Base-by-base conservation (phyloP, 2,113 vertebrate genomes). In the Tretioscincus oriximinensis region DNA sequence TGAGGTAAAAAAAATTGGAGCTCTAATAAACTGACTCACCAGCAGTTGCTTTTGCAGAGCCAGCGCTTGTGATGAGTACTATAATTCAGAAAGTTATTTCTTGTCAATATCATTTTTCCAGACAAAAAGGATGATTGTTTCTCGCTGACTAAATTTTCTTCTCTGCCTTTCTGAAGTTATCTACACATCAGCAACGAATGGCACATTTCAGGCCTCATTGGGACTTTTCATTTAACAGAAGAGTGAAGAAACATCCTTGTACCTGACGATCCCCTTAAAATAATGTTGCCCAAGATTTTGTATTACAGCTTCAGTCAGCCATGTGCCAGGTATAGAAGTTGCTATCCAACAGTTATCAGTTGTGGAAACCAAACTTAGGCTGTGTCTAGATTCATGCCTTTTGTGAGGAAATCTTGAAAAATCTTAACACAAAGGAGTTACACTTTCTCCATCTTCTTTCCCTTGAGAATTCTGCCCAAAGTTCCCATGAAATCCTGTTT, bases 1-100 rank as follows among this genome's bases (percentile, higher is more conserved):
- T 85, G 91, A 89, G 75, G 80, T 84, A 86, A 82, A 85, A 82
- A 85, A 41, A 81, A 89, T 88, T 86, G 76, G 76, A 89, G n/a
- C 60, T 72, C 84, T 41, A 85, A 84, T 83, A 93, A 92, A 92
- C 71, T 28, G 45, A 73, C 85, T 88, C 77, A 81, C 74, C 47
- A 72, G 45, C 80, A 83, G 85, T 79, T 70, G 77, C 7, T 77
- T 88, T 75, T 81, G 28, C 77, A 83, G 29, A 72, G 78, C 77
- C 54, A 69, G 0, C 4, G n/a, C 0, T 66, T 69, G 47, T 64
- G 81, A 87, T 77, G 47, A 18, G 49, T 85, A 81, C 24, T 49
- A 3, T 63, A 80, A 81, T 85, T 84, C 0, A 0, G 3, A 7
- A 81, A 9, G 7, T 73, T 86, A 76, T 70, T 87, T 81, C 70